A percentile compares a stretch with the other conserved stretches of the same genome.
Evolutionary conservation across 2,888 invertebrate genomes (phyloP).

Genomic region (Ferdinandea cuprea): DNA sequence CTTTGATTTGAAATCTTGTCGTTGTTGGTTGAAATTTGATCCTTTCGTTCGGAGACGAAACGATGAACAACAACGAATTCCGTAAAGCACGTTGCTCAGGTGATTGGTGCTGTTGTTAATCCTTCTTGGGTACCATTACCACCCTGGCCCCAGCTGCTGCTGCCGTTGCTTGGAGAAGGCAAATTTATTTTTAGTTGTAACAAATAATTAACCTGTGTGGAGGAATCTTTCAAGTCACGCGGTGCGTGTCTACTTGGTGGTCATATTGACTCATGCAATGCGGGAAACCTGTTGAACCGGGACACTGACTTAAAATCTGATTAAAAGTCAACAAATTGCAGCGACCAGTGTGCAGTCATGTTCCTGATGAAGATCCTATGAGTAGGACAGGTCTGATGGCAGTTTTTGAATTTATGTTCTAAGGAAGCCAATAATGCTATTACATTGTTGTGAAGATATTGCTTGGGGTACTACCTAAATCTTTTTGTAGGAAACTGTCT

Average conservation of each 20-base stretch:
- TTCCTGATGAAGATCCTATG: slow-evolving; percentile 52
- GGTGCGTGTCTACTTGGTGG: slow-evolving; percentile 68
- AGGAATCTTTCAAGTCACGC: slow-evolving; percentile 71
- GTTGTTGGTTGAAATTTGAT: slow-evolving; percentile 71
- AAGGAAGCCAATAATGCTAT: neutral
- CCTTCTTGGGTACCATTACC: slow-evolving; percentile 44
- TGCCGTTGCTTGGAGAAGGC: slow-evolving; percentile 2
- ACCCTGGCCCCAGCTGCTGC: neutral
- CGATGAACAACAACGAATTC: slow-evolving; percentile 69
- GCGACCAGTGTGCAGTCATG: slow-evolving; percentile 10
- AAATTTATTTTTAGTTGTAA: slow-evolving; percentile 72
- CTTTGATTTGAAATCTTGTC: slow-evolving; percentile 74
- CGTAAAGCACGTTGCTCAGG: slow-evolving; percentile 72
- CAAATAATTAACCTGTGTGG: slow-evolving; percentile 73
- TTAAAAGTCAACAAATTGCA: slow-evolving; percentile 67
- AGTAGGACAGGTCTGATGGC: slow-evolving; percentile 20
- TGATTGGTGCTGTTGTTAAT: slow-evolving; percentile 73
- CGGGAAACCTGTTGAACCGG: slow-evolving; percentile 63
- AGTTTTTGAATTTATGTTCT: slow-evolving; percentile 2
- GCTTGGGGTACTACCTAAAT: no score
- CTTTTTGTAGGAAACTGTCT: no score
- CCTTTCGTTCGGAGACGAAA: slow-evolving; percentile 62
- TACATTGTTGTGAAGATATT: neutral
- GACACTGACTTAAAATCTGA: slow-evolving; percentile 61
- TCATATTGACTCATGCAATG: slow-evolving; percentile 61